These are phyloP conservation scores for Brachionus plicatilis DNA, from an alignment of 1,140 invertebrate species.

Conservation along the genomic window DNA sequence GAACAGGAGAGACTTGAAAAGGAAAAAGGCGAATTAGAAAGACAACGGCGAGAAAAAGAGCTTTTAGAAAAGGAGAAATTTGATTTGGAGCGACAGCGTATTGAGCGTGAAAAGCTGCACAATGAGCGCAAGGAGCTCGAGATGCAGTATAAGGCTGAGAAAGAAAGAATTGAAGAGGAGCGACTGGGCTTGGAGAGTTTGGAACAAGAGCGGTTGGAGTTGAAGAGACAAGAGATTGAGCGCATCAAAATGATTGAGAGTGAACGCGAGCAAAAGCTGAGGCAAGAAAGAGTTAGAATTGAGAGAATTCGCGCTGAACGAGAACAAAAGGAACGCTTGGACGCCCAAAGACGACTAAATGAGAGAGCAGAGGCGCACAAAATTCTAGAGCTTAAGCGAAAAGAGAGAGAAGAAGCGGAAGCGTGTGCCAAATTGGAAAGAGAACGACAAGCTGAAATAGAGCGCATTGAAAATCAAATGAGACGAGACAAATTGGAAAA, in stretches of 20 bases:
- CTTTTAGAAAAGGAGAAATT: not conserved
- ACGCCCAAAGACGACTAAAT: not conserved
- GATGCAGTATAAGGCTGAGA: not conserved
- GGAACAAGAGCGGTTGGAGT: not conserved
- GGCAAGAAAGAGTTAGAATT: not conserved
- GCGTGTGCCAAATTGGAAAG: not conserved
- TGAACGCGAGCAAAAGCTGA: not conserved
- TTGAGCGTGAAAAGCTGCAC: not conserved
- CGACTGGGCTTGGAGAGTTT: not conserved
- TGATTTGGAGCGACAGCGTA: not conserved
- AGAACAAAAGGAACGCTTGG: not conserved
- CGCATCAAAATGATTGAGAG: slow-evolving; percentile 1
- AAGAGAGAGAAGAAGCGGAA: not conserved
- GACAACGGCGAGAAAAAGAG: not conserved
- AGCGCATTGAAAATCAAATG: not conserved
- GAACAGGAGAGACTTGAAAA: not conserved
- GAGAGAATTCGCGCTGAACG: not conserved
- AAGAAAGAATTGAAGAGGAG: not conserved
- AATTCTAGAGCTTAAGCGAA: not conserved
- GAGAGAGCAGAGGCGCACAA: not conserved
- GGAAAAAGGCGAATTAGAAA: not conserved
- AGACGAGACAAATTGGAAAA: slow-evolving; percentile 3
- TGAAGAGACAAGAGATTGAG: not conserved
- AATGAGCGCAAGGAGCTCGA: not conserved
- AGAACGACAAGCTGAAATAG: not conserved